These are phyloP conservation scores for Enoplosus armatus DNA, from an alignment of 2,797 vertebrate species.

Conservation along the genomic window DNA sequence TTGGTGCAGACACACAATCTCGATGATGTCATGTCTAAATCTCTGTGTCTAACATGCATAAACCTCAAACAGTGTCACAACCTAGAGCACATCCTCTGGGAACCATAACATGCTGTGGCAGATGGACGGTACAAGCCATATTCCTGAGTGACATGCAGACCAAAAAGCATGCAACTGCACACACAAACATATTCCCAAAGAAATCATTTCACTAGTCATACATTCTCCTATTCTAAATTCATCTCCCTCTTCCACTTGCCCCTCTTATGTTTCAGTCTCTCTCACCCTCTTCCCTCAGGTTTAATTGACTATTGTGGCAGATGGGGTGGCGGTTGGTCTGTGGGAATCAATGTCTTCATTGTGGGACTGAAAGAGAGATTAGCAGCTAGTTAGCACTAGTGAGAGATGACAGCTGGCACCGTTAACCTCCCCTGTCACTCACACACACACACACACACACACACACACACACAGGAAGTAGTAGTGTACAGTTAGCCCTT, in stretches of 20 bases:
- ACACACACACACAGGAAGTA: slow-evolving; percentile 49
- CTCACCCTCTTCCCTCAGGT: slow-evolving; percentile 55
- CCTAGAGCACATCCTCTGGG: slow-evolving; percentile 62
- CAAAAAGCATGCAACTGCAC: neutral
- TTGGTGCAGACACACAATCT: slow-evolving; percentile 27
- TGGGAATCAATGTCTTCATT: slow-evolving; percentile 83
- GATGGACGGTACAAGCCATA: slow-evolving; percentile 62
- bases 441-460: slow-evolving; percentile 31
- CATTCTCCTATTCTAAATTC: slow-evolving; percentile 34
- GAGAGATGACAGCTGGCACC: slow-evolving; percentile 80
- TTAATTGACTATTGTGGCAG: slow-evolving; percentile 78
- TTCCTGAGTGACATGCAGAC: slow-evolving; percentile 28
- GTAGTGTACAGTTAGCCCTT: slow-evolving; percentile 25
- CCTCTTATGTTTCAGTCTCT: slow-evolving; percentile 47
- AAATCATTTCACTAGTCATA: slow-evolving; percentile 45
- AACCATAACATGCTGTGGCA: slow-evolving; percentile 58
- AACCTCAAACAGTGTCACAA: slow-evolving; percentile 50
- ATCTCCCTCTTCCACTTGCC: slow-evolving; percentile 35
- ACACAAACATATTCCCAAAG: slow-evolving; percentile 1
- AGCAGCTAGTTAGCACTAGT: slow-evolving; percentile 81
- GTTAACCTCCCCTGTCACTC: slow-evolving; percentile 63
- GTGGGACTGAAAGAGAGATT: slow-evolving; percentile 79
- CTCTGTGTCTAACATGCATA: slow-evolving; percentile 41
- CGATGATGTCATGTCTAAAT: slow-evolving; percentile 54
- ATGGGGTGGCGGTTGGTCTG: slow-evolving; percentile 66